Percentiles rank a stretch among this genome's conserved stretches.
These are phyloP conservation scores for Enteromius treurensis DNA, from an alignment of 2,797 vertebrate species.

Conservation along the genomic window DNA sequence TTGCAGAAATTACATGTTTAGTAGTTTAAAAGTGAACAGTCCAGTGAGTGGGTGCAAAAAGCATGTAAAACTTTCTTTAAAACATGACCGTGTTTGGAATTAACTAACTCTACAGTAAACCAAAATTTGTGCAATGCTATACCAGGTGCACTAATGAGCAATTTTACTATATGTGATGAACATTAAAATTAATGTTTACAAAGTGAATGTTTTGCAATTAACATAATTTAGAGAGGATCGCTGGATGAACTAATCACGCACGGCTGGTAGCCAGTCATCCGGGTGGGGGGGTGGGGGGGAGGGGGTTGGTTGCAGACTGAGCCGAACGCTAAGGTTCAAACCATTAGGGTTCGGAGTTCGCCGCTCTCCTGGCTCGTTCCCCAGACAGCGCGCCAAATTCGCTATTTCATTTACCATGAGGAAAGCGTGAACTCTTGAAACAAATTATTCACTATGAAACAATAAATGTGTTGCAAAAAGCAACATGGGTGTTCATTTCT, in stretches of 20 bases:
- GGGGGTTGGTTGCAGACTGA: too few species aligned
- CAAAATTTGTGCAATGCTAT: neutral
- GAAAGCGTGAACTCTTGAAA: too few species aligned
- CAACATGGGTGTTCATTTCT: neutral
- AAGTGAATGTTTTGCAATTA: too few species aligned
- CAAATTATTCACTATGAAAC: neutral
- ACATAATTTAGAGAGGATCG: too few species aligned
- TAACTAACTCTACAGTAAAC: neutral
- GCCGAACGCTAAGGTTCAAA: too few species aligned
- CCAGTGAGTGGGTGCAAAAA: neutral
- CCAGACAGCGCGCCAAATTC: too few species aligned
- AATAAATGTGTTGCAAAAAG: neutral
- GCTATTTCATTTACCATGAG: too few species aligned
- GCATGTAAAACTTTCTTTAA: neutral
- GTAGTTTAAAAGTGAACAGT: neutral
- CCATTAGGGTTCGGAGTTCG: too few species aligned
- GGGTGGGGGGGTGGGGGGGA: too few species aligned
- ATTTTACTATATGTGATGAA: neutral
- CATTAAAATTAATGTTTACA: neutral
- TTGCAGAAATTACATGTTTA: conserved; percentile 6
- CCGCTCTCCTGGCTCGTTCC: too few species aligned
- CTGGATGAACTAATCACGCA: too few species aligned
- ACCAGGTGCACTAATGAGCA: neutral
- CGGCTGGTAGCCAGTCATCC: too few species aligned
- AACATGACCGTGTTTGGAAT: neutral